A percentile compares a stretch with the other conserved stretches of the same genome.
phyloP scores from a whole-genome alignment of 2,888 invertebrate species.

The Ischnura elegans region DNA sequence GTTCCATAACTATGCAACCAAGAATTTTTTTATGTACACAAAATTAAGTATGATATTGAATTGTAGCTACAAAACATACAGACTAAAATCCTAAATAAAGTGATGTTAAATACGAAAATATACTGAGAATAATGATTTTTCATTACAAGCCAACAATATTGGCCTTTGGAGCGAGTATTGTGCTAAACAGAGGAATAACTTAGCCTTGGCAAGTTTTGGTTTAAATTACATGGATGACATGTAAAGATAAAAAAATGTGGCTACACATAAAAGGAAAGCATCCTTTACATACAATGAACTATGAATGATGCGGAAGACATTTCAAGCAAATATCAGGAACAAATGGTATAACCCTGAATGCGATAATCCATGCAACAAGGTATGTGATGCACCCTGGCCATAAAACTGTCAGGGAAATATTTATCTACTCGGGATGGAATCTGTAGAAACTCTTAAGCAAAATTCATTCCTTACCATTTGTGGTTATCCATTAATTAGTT shows the following conservation, averaged over 20 bases:
- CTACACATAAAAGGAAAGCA: background rate
- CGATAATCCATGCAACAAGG: background rate
- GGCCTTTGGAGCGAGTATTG: slow-evolving; percentile 41
- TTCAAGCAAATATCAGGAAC: slow-evolving; percentile 64
- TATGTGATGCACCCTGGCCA: slow-evolving; percentile 39
- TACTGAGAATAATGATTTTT: background rate
- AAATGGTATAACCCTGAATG: slow-evolving; percentile 33
- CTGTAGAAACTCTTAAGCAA: slow-evolving; percentile 43
- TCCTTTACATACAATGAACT: slow-evolving; percentile 25
- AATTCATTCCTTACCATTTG: slow-evolving; percentile 36
- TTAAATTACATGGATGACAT: slow-evolving; percentile 37
- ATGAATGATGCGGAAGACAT: slow-evolving; percentile 59
- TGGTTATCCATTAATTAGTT: background rate
- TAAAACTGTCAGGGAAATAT: slow-evolving; percentile 8
- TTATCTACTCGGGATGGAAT: slow-evolving; percentile 1
- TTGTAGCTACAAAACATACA: background rate
- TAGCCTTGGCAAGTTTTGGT: slow-evolving; percentile 39
- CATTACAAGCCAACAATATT: background rate
- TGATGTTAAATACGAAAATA: slow-evolving; percentile 61
- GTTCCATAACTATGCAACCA: slow-evolving; percentile 33
- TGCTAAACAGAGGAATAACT: slow-evolving; percentile 26
- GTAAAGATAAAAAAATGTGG: slow-evolving; percentile 13
- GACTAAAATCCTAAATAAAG: background rate
- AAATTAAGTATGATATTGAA: slow-evolving; percentile 36
- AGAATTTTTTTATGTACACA: slow-evolving; percentile 37